These are phyloP conservation scores for Labeo rohita DNA, from an alignment of 2,113 vertebrate species.

Conservation along the genomic window DNA sequence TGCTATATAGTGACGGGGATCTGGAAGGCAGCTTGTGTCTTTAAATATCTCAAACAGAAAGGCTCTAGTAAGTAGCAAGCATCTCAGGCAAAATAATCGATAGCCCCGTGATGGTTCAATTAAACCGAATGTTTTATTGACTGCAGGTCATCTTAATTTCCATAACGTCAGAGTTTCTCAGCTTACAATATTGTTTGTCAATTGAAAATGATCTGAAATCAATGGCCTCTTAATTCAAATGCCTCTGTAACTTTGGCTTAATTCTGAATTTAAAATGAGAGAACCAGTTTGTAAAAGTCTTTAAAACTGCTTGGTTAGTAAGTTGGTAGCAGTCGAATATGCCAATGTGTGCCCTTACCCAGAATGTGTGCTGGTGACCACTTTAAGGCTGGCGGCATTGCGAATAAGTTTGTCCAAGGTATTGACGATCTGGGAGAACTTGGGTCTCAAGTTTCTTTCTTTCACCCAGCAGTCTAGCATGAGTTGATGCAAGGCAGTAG, in stretches of 20 bases:
- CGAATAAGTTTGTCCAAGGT: conserved; percentile 98
- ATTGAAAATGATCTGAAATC: conserved; percentile 28
- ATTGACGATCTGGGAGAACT: conserved; percentile 97
- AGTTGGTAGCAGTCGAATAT: conserved; percentile 5
- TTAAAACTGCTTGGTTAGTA: neutral
- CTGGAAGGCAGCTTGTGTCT: neutral
- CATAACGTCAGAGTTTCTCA: conserved; percentile 56
- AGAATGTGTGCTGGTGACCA: conserved; percentile 92
- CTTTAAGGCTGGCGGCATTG: conserved; percentile 96
- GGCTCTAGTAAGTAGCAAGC: neutral
- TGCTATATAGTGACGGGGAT: neutral
- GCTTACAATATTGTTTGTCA: conserved; percentile 24
- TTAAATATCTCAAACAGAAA: conserved; percentile 17
- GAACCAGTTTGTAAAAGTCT: neutral
- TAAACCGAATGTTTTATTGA: conserved; percentile 54
- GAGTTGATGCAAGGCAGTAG: conserved; percentile 94
- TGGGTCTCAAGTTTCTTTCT: conserved; percentile 95
- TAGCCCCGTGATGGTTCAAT: conserved; percentile 43
- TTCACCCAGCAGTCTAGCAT: conserved; percentile 99
- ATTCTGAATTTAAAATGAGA: neutral
- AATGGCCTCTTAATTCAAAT: neutral
- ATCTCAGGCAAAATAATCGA: conserved; percentile 58
- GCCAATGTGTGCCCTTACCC: conserved; percentile 78
- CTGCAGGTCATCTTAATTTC: conserved; percentile 57
- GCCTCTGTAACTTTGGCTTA: neutral